A percentile compares a stretch with the other conserved stretches of the same genome.
Evolutionary conservation across 1,140 invertebrate species (phyloP).

Genomic region (Drosophila gunungcola): DNA sequence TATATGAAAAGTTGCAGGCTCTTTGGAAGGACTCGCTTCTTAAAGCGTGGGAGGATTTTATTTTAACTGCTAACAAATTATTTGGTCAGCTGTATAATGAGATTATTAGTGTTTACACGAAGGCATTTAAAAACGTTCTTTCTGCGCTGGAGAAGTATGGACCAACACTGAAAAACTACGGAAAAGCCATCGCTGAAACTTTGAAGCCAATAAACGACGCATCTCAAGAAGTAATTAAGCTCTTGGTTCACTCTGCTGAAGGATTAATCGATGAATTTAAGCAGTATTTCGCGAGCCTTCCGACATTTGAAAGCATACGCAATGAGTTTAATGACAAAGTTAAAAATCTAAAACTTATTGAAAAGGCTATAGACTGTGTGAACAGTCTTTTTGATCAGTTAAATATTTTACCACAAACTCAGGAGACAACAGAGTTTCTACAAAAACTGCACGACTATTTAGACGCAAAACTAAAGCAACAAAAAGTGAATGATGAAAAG

Average conservation of each 20-base stretch:
- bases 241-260: slow-evolving; percentile 85
- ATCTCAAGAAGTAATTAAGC: slow-evolving; percentile 84
- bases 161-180: slow-evolving; percentile 88
- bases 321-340: slow-evolving; percentile 52
- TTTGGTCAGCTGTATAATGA: slow-evolving; percentile 56
- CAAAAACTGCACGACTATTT: slow-evolving; percentile 86
- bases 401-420: slow-evolving; percentile 86
- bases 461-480: slow-evolving; percentile 85
- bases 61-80: slow-evolving; percentile 32
- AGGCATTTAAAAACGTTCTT: slow-evolving; percentile 47
- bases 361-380: slow-evolving; percentile 84
- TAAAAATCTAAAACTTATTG: slow-evolving; percentile 82
- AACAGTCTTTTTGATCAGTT: slow-evolving; percentile 85
- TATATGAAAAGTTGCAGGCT: slow-evolving; percentile 86
- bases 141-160: slow-evolving; percentile 85
- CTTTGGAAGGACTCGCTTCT: slow-evolving; percentile 86
- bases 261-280: slow-evolving; percentile 85
- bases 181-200: slow-evolving; percentile 86
- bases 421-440: slow-evolving; percentile 86
- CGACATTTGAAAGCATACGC: slow-evolving; percentile 71
- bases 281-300: slow-evolving; percentile 86
- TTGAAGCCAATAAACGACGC: slow-evolving; percentile 86
- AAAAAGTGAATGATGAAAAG: slow-evolving; percentile 85
- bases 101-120: slow-evolving; percentile 39
- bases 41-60: slow-evolving; percentile 65